Evolutionary conservation across 2,113 vertebrate species (phyloP), one percentile per base, ranked within the genome.

Genomic region (Scolopax mira): DNA sequence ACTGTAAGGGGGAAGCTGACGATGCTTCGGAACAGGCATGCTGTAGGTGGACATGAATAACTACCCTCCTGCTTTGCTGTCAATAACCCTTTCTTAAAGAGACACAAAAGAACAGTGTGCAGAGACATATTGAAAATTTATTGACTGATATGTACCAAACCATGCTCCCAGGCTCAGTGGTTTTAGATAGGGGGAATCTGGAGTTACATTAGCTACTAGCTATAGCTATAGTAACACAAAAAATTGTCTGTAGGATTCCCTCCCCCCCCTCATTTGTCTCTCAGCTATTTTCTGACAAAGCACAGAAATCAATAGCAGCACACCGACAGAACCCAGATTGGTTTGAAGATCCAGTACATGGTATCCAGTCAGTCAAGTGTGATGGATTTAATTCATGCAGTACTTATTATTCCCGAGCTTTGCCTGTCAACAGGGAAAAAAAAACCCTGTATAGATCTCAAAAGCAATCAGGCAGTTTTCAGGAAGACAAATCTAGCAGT

Each of bases 331-430:
- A 91, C 74, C 88, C 85, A 77, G 74, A 92, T 58, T 92, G 42
- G 62, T 74, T 66, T 91, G 89, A 93, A 96, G 85, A 89, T 78
- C 69, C 72, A 58, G 51, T 46, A 33, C 65, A 13, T 14, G 58
- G 46, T n/a, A 88, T 33, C 74, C 80, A 94, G 82, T 67, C 70
- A 96, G 81, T 69, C 94, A 97, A 96, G 79, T 80, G 66, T 96
- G 94, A 97, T 94, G 25, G 44, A 95, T 96, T 93, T 96, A 96
- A 97, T 96, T 94, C 72, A 85, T 75, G 85, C 75, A 94, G 75
- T 44, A 67, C 66, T 95, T 94, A 83, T 19, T 95, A 89, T 67
- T 94, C 94, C 85, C 89, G 89, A 93, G 82, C 81, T 81, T 96
- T 94, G 58, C 80, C 90, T 93, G 89, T 97, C 92, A 91, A 88